Conservation (phyloP, 2,888 invertebrate species). For the Thera obeliscata region DNA sequence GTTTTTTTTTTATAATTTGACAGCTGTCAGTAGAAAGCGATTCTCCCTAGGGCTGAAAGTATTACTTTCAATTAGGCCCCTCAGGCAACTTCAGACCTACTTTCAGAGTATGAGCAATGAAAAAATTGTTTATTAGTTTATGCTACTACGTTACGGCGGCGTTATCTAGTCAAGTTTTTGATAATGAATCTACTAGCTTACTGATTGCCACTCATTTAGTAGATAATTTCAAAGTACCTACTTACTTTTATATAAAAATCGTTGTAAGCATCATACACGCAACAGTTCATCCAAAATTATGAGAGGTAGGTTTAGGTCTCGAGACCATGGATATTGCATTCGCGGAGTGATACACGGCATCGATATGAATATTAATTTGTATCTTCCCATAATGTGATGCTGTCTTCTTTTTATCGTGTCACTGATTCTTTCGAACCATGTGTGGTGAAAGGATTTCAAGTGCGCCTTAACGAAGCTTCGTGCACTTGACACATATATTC, state of each 20-base stretch:
- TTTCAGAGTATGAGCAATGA: too few relatives aligned
- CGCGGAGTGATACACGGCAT: too few relatives aligned
- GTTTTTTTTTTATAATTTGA: too few relatives aligned
- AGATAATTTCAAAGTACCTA: not conserved
- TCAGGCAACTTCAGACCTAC: too few relatives aligned
- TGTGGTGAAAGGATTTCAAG: too few relatives aligned
- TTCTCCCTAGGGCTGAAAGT: too few relatives aligned
- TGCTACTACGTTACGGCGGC: not conserved
- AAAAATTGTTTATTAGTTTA: too few relatives aligned
- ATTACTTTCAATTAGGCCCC: too few relatives aligned
- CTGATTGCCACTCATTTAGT: slow-evolving; percentile 29
- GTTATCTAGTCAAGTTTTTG: slow-evolving; percentile 25
- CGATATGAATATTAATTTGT: not conserved
- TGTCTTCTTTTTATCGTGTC: not conserved
- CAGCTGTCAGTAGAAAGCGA: too few relatives aligned
- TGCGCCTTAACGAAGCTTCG: too few relatives aligned
- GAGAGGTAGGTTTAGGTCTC: slow-evolving; percentile 40
- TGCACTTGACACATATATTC: too few relatives aligned
- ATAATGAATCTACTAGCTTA: slow-evolving; percentile 36
- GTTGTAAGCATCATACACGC: slow-evolving; percentile 18
- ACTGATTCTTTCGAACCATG: too few relatives aligned
- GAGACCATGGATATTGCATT: not conserved
- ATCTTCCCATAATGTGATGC: not conserved
- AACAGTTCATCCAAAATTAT: slow-evolving; percentile 38
- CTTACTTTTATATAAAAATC: slow-evolving; percentile 35